A percentile compares a stretch with the other conserved stretches of the same genome.
Conservation (phyloP, 2,888 invertebrate genomes). For the Creontiades dilutus region DNA sequence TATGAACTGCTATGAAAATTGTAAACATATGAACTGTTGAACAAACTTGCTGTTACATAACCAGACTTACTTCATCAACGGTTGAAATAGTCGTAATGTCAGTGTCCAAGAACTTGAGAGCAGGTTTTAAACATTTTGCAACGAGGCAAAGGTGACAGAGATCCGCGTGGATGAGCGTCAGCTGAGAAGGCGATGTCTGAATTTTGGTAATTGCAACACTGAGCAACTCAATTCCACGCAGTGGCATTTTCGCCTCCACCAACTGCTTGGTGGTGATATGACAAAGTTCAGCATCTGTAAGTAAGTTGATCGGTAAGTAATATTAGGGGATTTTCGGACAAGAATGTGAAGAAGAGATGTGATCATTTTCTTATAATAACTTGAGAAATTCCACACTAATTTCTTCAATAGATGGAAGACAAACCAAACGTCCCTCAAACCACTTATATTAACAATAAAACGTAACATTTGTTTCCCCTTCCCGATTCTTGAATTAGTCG, state of each 20-base stretch:
- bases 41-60: not conserved
- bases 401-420: too few relatives aligned
- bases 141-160: conserved; percentile 94
- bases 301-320: not conserved
- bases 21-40: not conserved
- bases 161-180: conserved; percentile 96
- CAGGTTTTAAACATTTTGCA: conserved; percentile 94
- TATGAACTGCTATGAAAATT: too few relatives aligned
- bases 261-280: conserved; percentile 89
- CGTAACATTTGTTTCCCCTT: too few relatives aligned
- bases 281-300: conserved; percentile 92
- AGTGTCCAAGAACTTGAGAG: conserved; percentile 90
- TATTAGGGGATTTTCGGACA: not conserved
- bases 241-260: conserved; percentile 87
- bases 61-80: conserved; percentile 84
- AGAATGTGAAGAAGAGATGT: not conserved
- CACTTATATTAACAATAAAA: too few relatives aligned
- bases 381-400: too few relatives aligned
- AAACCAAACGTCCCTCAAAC: too few relatives aligned
- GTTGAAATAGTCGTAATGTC: conserved; percentile 94
- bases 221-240: conserved; percentile 90
- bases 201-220: conserved; percentile 92
- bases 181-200: conserved; percentile 90
- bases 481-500: too few relatives aligned
- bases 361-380: too few relatives aligned